phyloP scores from a whole-genome alignment of 1,140 invertebrate genomes.

The Caenorhabditis brenneri region DNA sequence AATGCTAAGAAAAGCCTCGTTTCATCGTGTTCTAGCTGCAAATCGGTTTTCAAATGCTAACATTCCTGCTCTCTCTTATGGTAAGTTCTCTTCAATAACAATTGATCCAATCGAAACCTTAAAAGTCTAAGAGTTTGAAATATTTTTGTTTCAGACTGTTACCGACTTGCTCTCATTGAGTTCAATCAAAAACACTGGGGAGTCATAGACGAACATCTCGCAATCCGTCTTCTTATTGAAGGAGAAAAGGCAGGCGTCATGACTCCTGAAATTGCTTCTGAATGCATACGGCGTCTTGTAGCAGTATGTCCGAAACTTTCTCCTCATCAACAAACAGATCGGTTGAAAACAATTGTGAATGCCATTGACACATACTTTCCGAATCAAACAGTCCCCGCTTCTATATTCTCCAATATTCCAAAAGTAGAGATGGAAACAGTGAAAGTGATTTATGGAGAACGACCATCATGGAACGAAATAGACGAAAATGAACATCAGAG shows the following conservation, averaged over 20 bases:
- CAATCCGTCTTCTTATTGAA: neutral
- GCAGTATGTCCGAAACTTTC: constrained; percentile 1
- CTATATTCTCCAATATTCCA: neutral
- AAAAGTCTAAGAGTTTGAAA: neutral
- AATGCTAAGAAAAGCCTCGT: constrained; percentile 45
- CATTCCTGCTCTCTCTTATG: neutral
- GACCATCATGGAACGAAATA: constrained; percentile 6
- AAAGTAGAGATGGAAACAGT: constrained; percentile 2
- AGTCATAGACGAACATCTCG: constrained; percentile 28
- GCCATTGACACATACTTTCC: neutral
- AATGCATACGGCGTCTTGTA: constrained; percentile 20
- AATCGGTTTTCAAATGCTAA: constrained; percentile 45
- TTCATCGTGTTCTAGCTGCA: constrained; percentile 48
- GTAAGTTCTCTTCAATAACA: neutral
- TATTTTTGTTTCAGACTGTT: constrained; percentile 29
- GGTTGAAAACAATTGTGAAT: neutral
- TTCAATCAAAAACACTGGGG: constrained; percentile 42
- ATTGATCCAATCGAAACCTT: neutral
- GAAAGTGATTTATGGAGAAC: constrained; percentile 14
- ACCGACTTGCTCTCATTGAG: constrained; percentile 34
- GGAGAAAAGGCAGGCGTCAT: constrained; percentile 2
- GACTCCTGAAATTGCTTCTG: neutral
- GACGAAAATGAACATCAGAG: constrained; percentile 30
- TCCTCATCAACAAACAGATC: neutral
- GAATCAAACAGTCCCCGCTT: neutral